phyloP scores from a whole-genome alignment of 2,888 invertebrate genomes.

The Neocrepidodera transversa region DNA sequence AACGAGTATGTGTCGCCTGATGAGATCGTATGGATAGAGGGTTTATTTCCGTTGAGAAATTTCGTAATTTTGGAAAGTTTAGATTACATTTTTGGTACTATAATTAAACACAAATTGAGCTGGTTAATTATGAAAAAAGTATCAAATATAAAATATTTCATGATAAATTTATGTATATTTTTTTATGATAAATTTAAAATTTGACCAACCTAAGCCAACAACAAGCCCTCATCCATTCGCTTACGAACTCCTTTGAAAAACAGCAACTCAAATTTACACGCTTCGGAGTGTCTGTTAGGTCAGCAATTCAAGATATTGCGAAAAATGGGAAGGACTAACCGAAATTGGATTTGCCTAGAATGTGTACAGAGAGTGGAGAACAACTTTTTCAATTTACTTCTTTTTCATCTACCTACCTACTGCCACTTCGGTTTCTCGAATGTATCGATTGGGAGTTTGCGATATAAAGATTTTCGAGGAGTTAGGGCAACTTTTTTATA shows the following conservation, averaged over 20 bases:
- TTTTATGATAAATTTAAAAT: too few relatives aligned
- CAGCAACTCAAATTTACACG: slow-evolving; percentile 2
- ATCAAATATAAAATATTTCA: too few relatives aligned
- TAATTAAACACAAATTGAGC: too few relatives aligned
- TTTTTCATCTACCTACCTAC: slow-evolving; percentile 7
- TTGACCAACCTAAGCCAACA: too few relatives aligned
- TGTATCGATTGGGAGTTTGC: slow-evolving; percentile 10
- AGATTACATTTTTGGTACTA: too few relatives aligned
- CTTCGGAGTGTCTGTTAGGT: slow-evolving; percentile 10
- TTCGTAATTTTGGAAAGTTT: too few relatives aligned
- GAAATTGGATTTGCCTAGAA: slow-evolving; percentile 21
- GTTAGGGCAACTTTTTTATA: slow-evolving; percentile 12
- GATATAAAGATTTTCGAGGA: slow-evolving; percentile 7
- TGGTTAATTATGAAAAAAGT: too few relatives aligned
- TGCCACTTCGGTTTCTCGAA: slow-evolving; percentile 3
- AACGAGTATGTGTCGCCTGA: too few relatives aligned
- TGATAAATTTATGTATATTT: too few relatives aligned
- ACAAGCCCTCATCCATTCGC: not conserved
- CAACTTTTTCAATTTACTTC: slow-evolving; percentile 26
- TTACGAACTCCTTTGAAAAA: not conserved
- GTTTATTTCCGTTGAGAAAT: too few relatives aligned
- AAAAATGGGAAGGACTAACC: slow-evolving; percentile 18
- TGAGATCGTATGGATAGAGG: too few relatives aligned
- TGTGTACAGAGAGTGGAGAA: slow-evolving; percentile 14
- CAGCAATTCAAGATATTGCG: slow-evolving; percentile 20